Evolutionary conservation across 1,140 invertebrate species (phyloP).

Genomic region (Aphis gossypii): DNA sequence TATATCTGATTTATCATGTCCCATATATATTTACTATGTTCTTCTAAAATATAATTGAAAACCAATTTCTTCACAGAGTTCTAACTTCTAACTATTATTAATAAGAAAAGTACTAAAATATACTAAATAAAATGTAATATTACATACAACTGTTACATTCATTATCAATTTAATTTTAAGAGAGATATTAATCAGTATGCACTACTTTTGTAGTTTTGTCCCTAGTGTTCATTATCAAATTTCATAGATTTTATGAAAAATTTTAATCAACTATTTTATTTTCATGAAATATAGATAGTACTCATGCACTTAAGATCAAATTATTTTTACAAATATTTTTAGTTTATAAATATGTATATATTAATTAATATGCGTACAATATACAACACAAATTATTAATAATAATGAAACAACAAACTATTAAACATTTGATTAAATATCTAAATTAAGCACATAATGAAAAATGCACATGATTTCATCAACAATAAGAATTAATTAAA

Average conservation of each 20-base stretch:
- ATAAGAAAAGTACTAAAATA: background rate
- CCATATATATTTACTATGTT: background rate
- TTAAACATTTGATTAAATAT: background rate
- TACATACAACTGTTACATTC: background rate
- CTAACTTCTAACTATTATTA: constrained; percentile 13
- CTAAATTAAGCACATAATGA: background rate
- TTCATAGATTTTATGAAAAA: background rate
- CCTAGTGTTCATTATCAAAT: background rate
- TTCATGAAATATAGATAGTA: background rate
- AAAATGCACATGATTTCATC: background rate
- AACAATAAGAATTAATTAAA: background rate
- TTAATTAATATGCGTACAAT: background rate
- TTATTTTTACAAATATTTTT: background rate
- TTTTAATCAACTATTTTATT: background rate
- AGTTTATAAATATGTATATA: background rate
- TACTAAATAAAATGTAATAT: background rate
- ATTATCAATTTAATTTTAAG: background rate
- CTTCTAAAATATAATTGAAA: background rate
- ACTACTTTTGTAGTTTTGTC: background rate
- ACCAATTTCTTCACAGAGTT: background rate
- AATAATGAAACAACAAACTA: background rate
- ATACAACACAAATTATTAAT: background rate
- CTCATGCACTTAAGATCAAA: background rate
- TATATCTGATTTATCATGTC: background rate
- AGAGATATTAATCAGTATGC: background rate